A percentile compares a stretch with the other conserved stretches of the same genome.
Conservation (phyloP, 2,888 invertebrate species). For the Brachyopa scutellaris region DNA sequence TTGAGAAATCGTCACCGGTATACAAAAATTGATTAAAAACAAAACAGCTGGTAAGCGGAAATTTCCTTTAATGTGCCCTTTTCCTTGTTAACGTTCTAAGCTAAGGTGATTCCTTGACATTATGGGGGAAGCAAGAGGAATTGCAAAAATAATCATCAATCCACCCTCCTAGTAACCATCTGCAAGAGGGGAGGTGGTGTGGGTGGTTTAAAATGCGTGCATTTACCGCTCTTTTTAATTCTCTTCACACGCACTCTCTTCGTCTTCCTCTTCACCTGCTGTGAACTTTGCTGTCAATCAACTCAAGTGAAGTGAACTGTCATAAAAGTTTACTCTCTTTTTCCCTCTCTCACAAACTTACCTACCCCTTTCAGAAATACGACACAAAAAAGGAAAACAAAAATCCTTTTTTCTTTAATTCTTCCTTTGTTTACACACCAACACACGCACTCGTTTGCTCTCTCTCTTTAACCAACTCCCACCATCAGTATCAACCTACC, state of each 20-base stretch:
- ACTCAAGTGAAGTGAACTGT: constrained; percentile 37
- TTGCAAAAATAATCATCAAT: constrained; percentile 8
- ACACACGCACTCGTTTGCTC: constrained; percentile 63
- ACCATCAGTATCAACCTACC: neutral
- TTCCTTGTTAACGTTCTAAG: too few species aligned
- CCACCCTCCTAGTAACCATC: too few species aligned
- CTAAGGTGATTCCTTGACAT: too few species aligned
- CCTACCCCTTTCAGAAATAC: constrained; percentile 21
- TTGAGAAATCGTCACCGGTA: constrained; percentile 21
- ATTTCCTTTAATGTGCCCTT: constrained; percentile 50
- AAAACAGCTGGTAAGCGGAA: constrained; percentile 70
- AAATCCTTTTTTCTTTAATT: constrained; percentile 16
- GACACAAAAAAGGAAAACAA: neutral
- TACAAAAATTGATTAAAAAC: constrained; percentile 21
- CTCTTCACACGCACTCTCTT: constrained; percentile 40
- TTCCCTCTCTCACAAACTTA: neutral
- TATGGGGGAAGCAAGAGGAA: too few species aligned
- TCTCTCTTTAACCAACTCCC: constrained; percentile 39
- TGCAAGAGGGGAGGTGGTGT: neutral
- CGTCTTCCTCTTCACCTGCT: too few species aligned
- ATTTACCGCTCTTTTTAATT: constrained; percentile 10
- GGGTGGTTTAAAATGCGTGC: constrained; percentile 25
- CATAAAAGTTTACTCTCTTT: constrained; percentile 25
- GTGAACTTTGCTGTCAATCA: constrained; percentile 51
- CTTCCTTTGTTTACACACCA: constrained; percentile 59